Percentiles rank a stretch among this genome's conserved stretches.
These are phyloP conservation scores for Chelonus insularis DNA, from an alignment of 1,140 invertebrate genomes.

Conservation along the genomic window DNA sequence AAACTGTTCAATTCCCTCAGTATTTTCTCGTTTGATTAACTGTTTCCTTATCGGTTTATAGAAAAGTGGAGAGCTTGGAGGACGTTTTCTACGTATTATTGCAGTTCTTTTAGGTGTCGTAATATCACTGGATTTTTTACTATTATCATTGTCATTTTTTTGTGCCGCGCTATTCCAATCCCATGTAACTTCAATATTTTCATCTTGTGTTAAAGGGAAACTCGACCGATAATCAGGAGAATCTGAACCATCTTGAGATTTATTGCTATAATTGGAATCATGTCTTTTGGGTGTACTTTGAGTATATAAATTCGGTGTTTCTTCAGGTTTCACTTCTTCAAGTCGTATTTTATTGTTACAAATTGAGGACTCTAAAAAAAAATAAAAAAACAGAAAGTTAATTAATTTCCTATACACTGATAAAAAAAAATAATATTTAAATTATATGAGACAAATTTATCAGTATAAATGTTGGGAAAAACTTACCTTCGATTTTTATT, in stretches of 20 bases:
- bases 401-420: too few relatives aligned
- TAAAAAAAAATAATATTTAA: too few relatives aligned
- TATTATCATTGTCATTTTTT: slow-evolving; percentile 19
- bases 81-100: slow-evolving; percentile 41
- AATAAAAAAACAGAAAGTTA: too few relatives aligned
- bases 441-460: too few relatives aligned
- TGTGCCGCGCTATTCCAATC: slow-evolving; percentile 40
- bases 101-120: slow-evolving; percentile 40
- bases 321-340: neutral
- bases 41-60: slow-evolving; percentile 46
- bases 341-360: neutral
- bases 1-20: slow-evolving; percentile 40
- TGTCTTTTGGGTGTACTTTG: slow-evolving; percentile 42
- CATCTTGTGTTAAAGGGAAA: slow-evolving; percentile 42
- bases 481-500: too few relatives aligned
- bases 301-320: neutral
- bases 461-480: too few relatives aligned
- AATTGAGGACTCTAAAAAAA: neutral
- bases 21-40: slow-evolving; percentile 37
- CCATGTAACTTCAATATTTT: slow-evolving; percentile 46
- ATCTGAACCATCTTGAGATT: slow-evolving; percentile 30
- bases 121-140: neutral
- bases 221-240: slow-evolving; percentile 35
- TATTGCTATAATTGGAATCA: neutral
- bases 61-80: slow-evolving; percentile 45